These are phyloP conservation scores for Punctoribates punctum DNA, from an alignment of 2,888 invertebrate genomes.

Conservation along the genomic window DNA sequence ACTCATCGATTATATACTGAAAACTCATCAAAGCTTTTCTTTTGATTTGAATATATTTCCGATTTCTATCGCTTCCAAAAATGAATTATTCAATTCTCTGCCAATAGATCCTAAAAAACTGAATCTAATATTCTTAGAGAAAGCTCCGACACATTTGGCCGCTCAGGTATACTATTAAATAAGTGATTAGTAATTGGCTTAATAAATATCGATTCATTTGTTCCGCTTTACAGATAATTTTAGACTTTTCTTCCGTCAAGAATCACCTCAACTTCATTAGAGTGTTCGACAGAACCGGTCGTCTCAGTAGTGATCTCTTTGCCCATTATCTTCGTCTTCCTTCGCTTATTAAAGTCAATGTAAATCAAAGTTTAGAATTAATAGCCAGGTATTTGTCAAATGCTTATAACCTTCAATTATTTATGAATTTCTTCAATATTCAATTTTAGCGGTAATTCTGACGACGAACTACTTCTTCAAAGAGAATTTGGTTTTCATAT, in stretches of 20 bases:
- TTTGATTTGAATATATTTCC: neutral
- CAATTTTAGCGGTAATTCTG: constrained; percentile 17
- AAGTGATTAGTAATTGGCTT: neutral
- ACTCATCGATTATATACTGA: constrained; percentile 15
- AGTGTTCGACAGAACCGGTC: constrained; percentile 10
- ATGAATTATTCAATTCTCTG: constrained; percentile 6
- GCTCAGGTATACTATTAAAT: constrained; percentile 31
- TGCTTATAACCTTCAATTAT: neutral
- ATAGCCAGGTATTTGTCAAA: neutral
- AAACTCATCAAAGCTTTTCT: neutral
- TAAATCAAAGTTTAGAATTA: neutral
- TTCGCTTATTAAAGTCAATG: neutral
- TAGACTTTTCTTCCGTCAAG: neutral
- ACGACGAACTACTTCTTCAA: neutral
- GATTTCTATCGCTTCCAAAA: neutral
- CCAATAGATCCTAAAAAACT: constrained; percentile 6
- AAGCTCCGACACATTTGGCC: constrained; percentile 10
- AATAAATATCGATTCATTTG: neutral
- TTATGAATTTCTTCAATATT: neutral
- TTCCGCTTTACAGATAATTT: neutral
- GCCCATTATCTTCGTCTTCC: constrained; percentile 13
- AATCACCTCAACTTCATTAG: constrained; percentile 2
- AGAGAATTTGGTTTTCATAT: constrained; percentile 12
- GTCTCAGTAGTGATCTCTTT: neutral
- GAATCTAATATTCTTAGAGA: constrained; percentile 31